phyloP scores from a whole-genome alignment of 2,113 vertebrate species.

The Argyrosomus japonicus region DNA sequence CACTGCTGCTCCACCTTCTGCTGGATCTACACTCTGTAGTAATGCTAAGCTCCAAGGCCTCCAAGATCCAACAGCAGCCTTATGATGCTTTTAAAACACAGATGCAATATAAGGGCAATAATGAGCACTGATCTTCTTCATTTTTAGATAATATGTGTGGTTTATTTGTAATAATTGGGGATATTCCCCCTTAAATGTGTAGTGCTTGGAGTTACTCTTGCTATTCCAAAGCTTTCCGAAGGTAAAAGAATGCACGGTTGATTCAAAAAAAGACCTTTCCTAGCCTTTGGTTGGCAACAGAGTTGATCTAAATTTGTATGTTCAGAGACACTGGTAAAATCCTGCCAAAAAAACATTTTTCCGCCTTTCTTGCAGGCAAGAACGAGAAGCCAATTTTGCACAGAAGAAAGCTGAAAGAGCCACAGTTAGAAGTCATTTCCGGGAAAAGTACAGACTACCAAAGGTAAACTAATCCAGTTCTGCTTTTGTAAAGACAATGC shows the following conservation, averaged over 20 bases:
- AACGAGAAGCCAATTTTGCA: slow-evolving; percentile 92
- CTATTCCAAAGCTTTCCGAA: background rate
- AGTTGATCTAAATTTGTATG: background rate
- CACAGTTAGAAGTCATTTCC: slow-evolving; percentile 93
- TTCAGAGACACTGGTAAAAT: background rate
- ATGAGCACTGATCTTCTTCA: background rate
- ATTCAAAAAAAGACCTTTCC: background rate
- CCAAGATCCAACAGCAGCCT: background rate
- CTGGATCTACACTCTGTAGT: slow-evolving; percentile 16
- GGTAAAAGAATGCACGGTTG: background rate
- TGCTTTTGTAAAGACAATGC: background rate
- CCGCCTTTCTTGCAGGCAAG: slow-evolving; percentile 85
- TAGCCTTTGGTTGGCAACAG: background rate
- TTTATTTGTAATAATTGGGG: background rate
- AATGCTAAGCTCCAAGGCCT: slow-evolving; percentile 4
- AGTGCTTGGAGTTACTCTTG: background rate
- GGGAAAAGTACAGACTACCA: slow-evolving; percentile 95
- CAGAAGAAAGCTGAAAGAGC: slow-evolving; percentile 97
- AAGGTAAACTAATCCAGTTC: slow-evolving; percentile 85
- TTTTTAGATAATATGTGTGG: background rate
- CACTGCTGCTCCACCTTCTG: slow-evolving; percentile 41
- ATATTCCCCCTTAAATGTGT: background rate
- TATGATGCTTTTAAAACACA: background rate
- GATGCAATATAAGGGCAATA: background rate
- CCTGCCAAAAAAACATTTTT: background rate